Base-by-base conservation (phyloP, 2,113 vertebrate genomes). In the Abramis brama region DNA sequence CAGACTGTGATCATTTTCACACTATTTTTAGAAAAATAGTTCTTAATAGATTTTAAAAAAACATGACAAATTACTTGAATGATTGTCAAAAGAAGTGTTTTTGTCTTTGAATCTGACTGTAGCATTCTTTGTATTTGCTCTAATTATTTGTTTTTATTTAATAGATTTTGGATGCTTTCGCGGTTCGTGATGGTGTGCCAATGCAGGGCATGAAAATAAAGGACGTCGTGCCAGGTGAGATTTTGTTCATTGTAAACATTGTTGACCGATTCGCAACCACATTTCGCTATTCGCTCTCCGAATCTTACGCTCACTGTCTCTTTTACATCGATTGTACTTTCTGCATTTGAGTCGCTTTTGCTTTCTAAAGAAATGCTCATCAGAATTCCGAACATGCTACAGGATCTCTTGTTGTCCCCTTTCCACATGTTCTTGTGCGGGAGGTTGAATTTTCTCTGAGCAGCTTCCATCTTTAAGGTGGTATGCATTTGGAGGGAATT, bases 191-290 rank as follows among this genome's bases (percentile, higher is more conserved):
- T 81, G 95, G 94, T 12, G 93, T 95, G 47, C 93, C 93, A 80
- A 92, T 95, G 91, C 94, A 94, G 86, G 94, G 94, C 83, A 95
- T 95, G 93, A 95, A 96, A 91, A 94, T 96, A 84, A 93, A 90
- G 88, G 92, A 91, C 64, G 93, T 96, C 68, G 93, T 95, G 79
- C 95, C 95, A 94, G 95, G 95, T 96, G 93, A 93, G 93, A 89
- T 81, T 85, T 79, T 8, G 25, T 55, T 30, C 11, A 4, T 43
- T 45, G 0, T 2, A 27, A 83, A 82, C 47, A 36, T 68, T 43
- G 39, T 13, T 55, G 39, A 57, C 11, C 30, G 30, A 83, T 89
- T 89, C 83, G 86, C 83, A 78, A 85, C 81, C 5, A 55, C 82
- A 68, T 45, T 89, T 87, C 88, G 87, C 87, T 80, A 50, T 84